Base-by-base conservation (phyloP, 2,888 invertebrate species). In the Mycalesis mineus region DNA sequence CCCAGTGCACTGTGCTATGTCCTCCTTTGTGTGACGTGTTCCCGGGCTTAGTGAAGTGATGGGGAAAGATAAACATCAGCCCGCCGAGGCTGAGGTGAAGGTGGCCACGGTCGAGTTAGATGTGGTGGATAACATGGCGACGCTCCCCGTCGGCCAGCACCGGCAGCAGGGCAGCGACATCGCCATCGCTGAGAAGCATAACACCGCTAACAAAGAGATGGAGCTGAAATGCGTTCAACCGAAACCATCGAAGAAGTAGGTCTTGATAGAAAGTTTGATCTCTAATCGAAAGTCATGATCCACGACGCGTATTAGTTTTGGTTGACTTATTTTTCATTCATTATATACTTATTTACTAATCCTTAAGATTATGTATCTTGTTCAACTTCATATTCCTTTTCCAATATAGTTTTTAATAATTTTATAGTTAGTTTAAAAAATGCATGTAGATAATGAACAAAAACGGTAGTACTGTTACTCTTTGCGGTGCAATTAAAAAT, bases 51-150 rank as follows among this genome's bases (percentile, higher is more conserved):
- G 71, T 70, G 65, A 71, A 74, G 65, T 72, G 74, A 86, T 90
- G 90, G 89, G 88, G 73, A 90, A 89, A 69, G 90, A 91, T 56
- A 89, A 88, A 78, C 88, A 88, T 61, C 87, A 80, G 75, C 82
- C 86, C 22, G 76, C 78, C 70, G 93, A 92, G 81, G 93, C 93
- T 79, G 95, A 96, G 90, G 94, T 96, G 86, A 96, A 96, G 91
- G 95, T 96, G 84, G 94, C 96, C 70, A 96, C 96, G 60, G 96
- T 96, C 72, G 96, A 96, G 86, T 92, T 95, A 75, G 96, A 96
- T 88, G 92, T 95, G 67, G 94, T 95, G 71, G 95, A 96, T 92
- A 96, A 96, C 80, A 96, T 96, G 94, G 96, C 96, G 82, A 96
- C 96, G 42, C 91, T 96, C 83, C 96, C 96, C 70, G 96, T 96